Base-by-base conservation (phyloP, 2,888 invertebrate genomes). In the Drosophila recens region DNA sequence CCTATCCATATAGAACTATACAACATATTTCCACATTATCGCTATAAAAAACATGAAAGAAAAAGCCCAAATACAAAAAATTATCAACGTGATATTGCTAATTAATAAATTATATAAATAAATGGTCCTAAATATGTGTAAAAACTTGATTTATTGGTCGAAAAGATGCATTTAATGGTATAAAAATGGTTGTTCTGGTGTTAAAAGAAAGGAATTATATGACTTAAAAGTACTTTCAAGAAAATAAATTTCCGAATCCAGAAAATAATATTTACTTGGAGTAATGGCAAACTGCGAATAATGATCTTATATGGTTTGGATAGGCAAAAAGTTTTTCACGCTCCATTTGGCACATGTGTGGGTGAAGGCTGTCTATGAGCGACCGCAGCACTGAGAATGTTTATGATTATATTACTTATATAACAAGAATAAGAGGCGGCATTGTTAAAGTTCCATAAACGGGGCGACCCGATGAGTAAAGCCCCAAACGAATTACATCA, bases 1-100 rank as follows among this genome's bases (percentile, higher is more conserved):
- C 72, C 73, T 69, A 83, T 79, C 70, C 71, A 75, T 46, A 59
- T 72, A 72, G 52, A 71, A 69, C 54, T 76, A 76, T 58, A 67
- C 48, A 64, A 76, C 54, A 72, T 66, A 56, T 64, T 65, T 68
- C 67, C 46, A 70, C 43, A 67, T 54, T 75, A 82, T 67, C 54
- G 71, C 81, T 63, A 81, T 61, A 17, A 72, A n/a, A 68, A 46
- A 77, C 46, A 57, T 54, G 57, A 70, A 52, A 20, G 65, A 54
- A 61, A 6, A 68, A 63, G 9, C 63, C 63, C 61, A 23, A 58
- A 58, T 43, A 62, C 46, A 72, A 69, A 46, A 70, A 81, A 72
- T 84, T 84, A 82, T 87, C 82, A 87, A 84, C 84, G 84, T 84
- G 87, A 84, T 84, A 84, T 87, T 77, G 84, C 77, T 81, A 86